phyloP scores from a whole-genome alignment of 2,797 vertebrate species.

The Mus caroli region DNA sequence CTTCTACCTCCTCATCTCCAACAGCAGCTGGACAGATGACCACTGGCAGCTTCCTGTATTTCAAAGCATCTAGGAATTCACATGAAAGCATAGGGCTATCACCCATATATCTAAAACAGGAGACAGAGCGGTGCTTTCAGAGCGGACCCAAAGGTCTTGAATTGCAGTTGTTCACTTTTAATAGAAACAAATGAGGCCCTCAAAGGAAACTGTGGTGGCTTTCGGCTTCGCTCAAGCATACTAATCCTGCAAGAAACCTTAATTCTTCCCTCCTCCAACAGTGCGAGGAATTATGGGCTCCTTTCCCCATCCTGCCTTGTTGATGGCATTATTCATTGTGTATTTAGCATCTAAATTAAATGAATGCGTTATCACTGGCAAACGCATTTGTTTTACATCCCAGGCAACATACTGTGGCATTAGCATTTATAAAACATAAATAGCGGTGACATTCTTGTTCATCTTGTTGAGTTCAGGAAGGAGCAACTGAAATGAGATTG shows the following conservation, averaged over 20 bases:
- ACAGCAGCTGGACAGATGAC: not conserved
- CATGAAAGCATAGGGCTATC: not conserved
- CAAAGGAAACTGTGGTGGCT: slow-evolving; percentile 57
- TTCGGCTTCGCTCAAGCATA: slow-evolving; percentile 50
- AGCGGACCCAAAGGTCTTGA: slow-evolving; percentile 25
- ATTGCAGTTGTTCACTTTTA: slow-evolving; percentile 57
- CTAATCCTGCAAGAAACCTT: slow-evolving; percentile 66
- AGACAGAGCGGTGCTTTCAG: slow-evolving; percentile 25
- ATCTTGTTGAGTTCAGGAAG: not conserved
- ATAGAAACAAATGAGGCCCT: slow-evolving; percentile 28
- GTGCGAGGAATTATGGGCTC: slow-evolving; percentile 69
- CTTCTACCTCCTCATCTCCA: not conserved
- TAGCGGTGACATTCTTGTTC: not conserved
- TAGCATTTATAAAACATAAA: slow-evolving; percentile 40
- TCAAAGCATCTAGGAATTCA: not conserved
- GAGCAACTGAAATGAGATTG: not conserved
- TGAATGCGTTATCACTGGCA: slow-evolving; percentile 15
- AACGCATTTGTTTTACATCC: slow-evolving; percentile 69
- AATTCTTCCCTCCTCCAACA: slow-evolving; percentile 60
- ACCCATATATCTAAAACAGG: not conserved
- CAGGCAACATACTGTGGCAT: not conserved
- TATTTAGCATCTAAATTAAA: slow-evolving; percentile 76
- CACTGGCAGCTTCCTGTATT: not conserved
- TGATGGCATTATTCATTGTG: slow-evolving; percentile 67
- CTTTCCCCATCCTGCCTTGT: slow-evolving; percentile 68